Evolutionary conservation across 2,888 invertebrate genomes (phyloP), one percentile per base, ranked within the genome.

Genomic region (Andrena flavipes): DNA sequence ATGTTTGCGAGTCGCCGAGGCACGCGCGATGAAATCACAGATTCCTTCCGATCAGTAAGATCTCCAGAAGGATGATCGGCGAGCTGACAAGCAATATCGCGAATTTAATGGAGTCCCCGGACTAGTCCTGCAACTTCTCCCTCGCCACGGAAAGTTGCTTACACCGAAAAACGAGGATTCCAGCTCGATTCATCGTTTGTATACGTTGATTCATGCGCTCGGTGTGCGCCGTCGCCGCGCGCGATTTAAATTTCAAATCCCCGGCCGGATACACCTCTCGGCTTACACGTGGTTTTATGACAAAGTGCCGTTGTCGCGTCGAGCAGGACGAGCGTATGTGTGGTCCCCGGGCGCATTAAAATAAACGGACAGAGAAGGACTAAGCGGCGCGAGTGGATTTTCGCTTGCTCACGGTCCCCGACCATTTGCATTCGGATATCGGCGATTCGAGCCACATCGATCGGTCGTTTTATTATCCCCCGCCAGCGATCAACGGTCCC

Each of bases 221-320:
- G 56, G 78, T 73, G 73, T 51, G 69, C 60, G 59, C 26, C 49
- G 67, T 56, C 60, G 35, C 51, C 68, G 72, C 71, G 80, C 76
- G 85, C 76, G 68, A 88, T 91, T 91, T 89, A 84, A 88, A 91
- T 88, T 91, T 91, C 82, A 91, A 91, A 91, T 91, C 85, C 79
- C 85, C 87, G 54, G 64, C 74, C 76, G 59, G 81, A 84, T 84
- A 80, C 81, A 76, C 29, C 81, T 87, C 82, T 75, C 84, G 72
- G 56, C 74, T 77, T 75, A 81, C 83, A 79, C 83, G 86, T 77
- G 84, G 84, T 85, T 84, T 90, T 90, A 89, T 89, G 90, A 91
- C 88, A 84, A 90, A 91, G 88, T 89, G 86, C 84, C 80, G 90
- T 88, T 90, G 89, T 90, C 88, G 80, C 80, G 59, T 78, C 82